Conservation (phyloP, 2,797 vertebrate species). For the Siniperca undulata region DNA sequence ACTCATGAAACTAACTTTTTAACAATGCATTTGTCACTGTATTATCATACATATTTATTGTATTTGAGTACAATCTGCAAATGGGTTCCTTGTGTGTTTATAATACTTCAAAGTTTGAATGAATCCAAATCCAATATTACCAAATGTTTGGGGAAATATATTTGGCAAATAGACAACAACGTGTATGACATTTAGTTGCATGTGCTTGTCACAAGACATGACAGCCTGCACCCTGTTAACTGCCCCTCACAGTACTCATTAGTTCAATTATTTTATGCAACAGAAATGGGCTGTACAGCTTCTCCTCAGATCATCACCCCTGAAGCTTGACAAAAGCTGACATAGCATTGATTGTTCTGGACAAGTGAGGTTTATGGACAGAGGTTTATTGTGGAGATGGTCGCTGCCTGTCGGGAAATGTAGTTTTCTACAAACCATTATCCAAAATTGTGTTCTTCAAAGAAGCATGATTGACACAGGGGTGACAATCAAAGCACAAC, state of each 20-base stretch:
- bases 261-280: constrained; percentile 52
- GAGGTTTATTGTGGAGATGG: not conserved
- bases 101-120: not conserved
- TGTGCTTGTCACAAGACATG: constrained; percentile 80
- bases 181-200: constrained; percentile 40
- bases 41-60: not conserved
- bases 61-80: not conserved
- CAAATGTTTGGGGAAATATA: not conserved
- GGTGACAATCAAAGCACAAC: constrained; percentile 6
- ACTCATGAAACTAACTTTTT: not conserved
- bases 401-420: not conserved
- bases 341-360: not conserved
- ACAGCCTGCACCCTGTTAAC: constrained; percentile 62
- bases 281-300: constrained; percentile 4
- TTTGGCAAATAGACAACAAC: constrained; percentile 5
- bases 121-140: not conserved
- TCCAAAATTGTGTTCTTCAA: not conserved
- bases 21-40: not conserved
- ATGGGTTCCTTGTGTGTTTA: not conserved
- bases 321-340: constrained; percentile 3
- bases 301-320: constrained; percentile 25
- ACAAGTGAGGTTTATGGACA: not conserved
- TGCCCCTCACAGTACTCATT: constrained; percentile 64
- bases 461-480: not conserved
- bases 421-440: not conserved